Base-by-base conservation (phyloP, 64 coral and sea anemone genomes). In the Orbicella faveolata region DNA sequence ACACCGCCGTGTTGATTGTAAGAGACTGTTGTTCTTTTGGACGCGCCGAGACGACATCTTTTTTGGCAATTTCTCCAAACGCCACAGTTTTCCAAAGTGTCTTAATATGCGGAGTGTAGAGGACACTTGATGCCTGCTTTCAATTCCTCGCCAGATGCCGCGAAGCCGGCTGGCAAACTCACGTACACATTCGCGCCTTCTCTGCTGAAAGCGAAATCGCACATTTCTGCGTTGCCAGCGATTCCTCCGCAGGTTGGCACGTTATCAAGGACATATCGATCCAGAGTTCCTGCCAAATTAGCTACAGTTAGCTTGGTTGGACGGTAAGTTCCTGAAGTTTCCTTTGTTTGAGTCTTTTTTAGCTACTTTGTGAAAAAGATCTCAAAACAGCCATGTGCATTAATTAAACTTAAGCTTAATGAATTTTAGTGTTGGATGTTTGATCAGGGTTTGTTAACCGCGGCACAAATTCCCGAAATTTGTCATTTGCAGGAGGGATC, bases 291-390 rank as follows among this genome's bases (percentile, higher is more conserved):
- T 26, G 82, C 65, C 14, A 85, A 85, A 85, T 85, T 85, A 52
- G 61, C 82, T 21, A 85, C 82, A 41, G 82, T 85, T 33, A 85
- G 82, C 65, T 53, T 85, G 25, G 82, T 85, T 72, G 82, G 82
- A 72, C 73, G 82, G 82, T 85, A 65, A 73, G 82, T 85, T 51
- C 26, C 17, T 44, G 11, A 7, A 18, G 37, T 36, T 9, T 62
- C 44, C 3, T 66, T 6, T 36, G 1, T 51, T 84, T 17, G 13
- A 44, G 41, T 52, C 17, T 37, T 19, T 19, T 8, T 16, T 34
- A 41, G 30, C 30, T 30, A 30, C 30, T 30, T 30, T 30, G 30
- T 30, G 30, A 30, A 30, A 30, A 30, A 30, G 30, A 30, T 30
- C 30, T 30, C 0, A 30, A 30, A 30, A 30, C 30, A 30, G 30